Evolutionary conservation across 2,888 invertebrate genomes (phyloP), one percentile per base, ranked within the genome.

Genomic region (Morpho achilles): DNA sequence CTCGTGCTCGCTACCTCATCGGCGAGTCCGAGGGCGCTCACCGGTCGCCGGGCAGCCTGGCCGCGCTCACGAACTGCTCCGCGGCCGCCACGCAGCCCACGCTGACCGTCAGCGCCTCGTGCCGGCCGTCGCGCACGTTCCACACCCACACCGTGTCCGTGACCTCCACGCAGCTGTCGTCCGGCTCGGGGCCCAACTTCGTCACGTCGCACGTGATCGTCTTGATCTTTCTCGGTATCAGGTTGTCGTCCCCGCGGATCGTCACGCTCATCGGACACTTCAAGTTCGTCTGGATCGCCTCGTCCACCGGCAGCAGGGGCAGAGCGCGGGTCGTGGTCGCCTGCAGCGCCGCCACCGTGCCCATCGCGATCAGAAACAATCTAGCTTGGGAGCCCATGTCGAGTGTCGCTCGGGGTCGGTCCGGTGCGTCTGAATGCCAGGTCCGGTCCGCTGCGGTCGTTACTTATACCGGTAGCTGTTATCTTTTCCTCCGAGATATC

Each of bases 401-500:
- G 32, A 5, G 32, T 32, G 32, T 32, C 32, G 32, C 32, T 32
- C 32, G 3, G 5, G 3, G 32, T 32, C 32, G 32, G 32, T 32
- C 32, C 32, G 43, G 23, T 43, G 10, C 6, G n/a, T n/a, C n/a
- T 7, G 45, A 52, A 32, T 52, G 9, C 6, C 10, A 39, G 10
- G 8, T 23, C 32, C 10, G 52, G 44, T 9, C 10, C 16, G 16
- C 8, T 5, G 52, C 52, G 42, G 9, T 7, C 39, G 7, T 5
- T 44, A 44, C 52, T 52, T 52, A 52, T 52, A 52, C 9, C n/a
- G n/a, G 45, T 8, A 9, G n/a, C 44, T 7, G 44, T 52, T 52
- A 52, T 45, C 52, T 52, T 52, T 52, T 52, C 52, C 52, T 45
- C 10, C 8, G 51, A 43, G 51, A 44, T 52, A 52, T 43, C 23